Evolutionary conservation across 2,113 vertebrate species (phyloP).

Genomic region (Mormyrus iriodes): DNA sequence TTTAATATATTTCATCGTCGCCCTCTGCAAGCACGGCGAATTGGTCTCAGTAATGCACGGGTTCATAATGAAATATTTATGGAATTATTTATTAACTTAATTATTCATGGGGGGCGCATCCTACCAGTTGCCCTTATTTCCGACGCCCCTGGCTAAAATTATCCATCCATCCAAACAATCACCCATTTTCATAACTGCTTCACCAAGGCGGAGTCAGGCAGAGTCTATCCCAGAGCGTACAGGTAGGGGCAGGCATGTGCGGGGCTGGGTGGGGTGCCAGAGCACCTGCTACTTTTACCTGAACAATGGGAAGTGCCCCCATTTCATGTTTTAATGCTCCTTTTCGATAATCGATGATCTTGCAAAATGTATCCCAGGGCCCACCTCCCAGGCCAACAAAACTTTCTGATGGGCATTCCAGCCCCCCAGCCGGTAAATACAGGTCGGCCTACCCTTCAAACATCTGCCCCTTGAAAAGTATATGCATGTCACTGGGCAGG

Average conservation of each 20-base stretch:
- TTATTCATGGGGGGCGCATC: not conserved
- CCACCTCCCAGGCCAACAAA: not conserved
- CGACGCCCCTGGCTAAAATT: not conserved
- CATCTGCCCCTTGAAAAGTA: not conserved
- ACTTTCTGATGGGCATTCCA: not conserved
- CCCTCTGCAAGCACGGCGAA: not conserved
- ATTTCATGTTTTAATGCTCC: not conserved
- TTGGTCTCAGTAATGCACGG: not conserved
- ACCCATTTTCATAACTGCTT: not conserved
- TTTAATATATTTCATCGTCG: not conserved
- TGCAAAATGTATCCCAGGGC: not conserved
- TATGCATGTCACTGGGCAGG: not conserved
- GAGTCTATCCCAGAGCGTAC: not conserved
- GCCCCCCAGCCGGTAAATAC: not conserved
- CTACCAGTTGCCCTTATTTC: not conserved
- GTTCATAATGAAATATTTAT: not conserved
- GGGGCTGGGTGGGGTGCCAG: not conserved
- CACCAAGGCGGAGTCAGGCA: not conserved
- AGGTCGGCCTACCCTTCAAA: not conserved
- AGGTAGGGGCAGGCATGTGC: not conserved
- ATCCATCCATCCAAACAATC: not conserved
- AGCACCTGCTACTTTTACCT: not conserved
- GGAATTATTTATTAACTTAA: not conserved
- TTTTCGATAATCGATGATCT: not conserved
- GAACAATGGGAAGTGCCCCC: not conserved